These are phyloP conservation scores for Papilio polyxenes DNA, from an alignment of 1,140 invertebrate genomes.

Conservation along the genomic window DNA sequence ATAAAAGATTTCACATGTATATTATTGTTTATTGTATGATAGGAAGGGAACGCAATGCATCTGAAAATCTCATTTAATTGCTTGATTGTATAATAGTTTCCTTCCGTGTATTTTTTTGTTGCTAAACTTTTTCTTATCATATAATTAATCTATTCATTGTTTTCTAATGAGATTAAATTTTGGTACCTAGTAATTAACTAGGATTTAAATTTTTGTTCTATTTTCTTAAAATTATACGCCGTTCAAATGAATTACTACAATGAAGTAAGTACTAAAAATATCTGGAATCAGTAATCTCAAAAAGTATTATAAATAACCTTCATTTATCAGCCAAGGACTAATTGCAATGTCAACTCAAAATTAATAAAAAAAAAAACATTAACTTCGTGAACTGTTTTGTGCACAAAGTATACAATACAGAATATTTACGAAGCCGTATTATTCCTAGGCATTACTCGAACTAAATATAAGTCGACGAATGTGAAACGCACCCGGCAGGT, in stretches of 20 bases:
- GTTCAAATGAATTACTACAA: too few relatives aligned
- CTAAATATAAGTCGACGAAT: slow-evolving; percentile 26
- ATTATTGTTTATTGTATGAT: neutral
- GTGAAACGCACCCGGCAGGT: slow-evolving; percentile 30
- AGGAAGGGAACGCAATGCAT: neutral
- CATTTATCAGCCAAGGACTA: too few relatives aligned
- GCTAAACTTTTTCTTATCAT: neutral
- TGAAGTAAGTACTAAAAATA: too few relatives aligned
- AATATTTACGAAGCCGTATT: neutral
- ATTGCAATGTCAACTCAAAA: too few relatives aligned
- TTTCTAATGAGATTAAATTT: neutral
- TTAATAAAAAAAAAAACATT: too few relatives aligned
- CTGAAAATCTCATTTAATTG: slow-evolving; percentile 1
- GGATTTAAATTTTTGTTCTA: too few relatives aligned
- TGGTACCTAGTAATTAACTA: too few relatives aligned
- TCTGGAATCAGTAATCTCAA: too few relatives aligned
- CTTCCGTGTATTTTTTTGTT: neutral
- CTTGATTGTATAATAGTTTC: neutral
- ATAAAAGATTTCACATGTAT: neutral
- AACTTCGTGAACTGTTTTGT: neutral
- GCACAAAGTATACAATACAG: neutral
- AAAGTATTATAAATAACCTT: too few relatives aligned
- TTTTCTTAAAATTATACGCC: too few relatives aligned
- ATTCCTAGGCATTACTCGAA: neutral
- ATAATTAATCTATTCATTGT: neutral